Evolutionary conservation across 2,113 vertebrate species (phyloP), one percentile per base, ranked within the genome.

Genomic region (Megaceryle maxima): DNA sequence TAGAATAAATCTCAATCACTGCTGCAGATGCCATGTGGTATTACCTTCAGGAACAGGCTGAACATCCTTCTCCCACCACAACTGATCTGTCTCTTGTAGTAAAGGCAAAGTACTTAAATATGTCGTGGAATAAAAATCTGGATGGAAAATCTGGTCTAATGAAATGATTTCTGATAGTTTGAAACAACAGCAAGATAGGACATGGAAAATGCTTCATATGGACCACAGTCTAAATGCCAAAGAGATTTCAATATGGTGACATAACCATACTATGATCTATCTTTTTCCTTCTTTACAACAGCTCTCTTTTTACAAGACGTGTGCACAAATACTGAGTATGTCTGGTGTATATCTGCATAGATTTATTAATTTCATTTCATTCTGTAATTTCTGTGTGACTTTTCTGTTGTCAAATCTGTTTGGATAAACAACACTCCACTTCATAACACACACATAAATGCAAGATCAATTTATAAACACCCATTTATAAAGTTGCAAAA

Each of bases 401-500:
- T 93, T 29, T 6, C 75, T 81, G 50, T 67, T 64, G 63, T 80
- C 17, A 2, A 55, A 48, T 90, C 87, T 92, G 97, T 97, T 97
- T 97, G 96, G 96, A 97, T 97, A 96, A 97, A 97, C 97, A 97
- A 97, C 97, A 85, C 97, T 95, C 87, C 70, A 25, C 75, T 94
- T 79, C 15, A 4, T 76, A 91, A 76, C 68, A 95, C 50, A 33
- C 10, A 94, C 53, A 94, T 37, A 84, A 67, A 96, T 88, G 83
- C 69, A 25, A 91, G 90, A 56, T 90, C 62, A 6, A 39, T 91
- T 82, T 35, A 46, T 59, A 93, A 73, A 70, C 88, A 59, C 87
- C 83, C 78, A 37, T 28, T 80, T 11, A 87, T 16, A 95, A 94
- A 76, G 59, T 83, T 69, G 76, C 73, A 96, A 96, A 96, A 55